A percentile compares a stretch with the other conserved stretches of the same genome.
These are phyloP conservation scores for Greenwoodochromis staneri DNA, from an alignment of 2,113 vertebrate genomes.

Conservation along the genomic window DNA sequence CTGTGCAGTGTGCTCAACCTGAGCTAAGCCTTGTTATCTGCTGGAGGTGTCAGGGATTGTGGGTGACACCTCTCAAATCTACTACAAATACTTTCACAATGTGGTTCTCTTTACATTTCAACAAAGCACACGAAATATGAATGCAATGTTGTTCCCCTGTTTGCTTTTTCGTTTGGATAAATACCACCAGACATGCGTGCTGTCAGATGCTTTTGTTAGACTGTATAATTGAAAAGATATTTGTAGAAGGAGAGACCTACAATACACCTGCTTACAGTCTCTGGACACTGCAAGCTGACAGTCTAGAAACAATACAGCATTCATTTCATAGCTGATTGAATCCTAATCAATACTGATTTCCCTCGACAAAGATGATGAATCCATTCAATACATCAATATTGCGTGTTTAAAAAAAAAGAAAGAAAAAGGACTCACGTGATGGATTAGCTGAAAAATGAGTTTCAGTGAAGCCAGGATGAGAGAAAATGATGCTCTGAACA, in stretches of 20 bases:
- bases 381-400: not conserved
- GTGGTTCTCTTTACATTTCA: not conserved
- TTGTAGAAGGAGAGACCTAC: not conserved
- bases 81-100: not conserved
- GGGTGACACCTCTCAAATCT: not conserved
- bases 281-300: not conserved
- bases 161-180: not conserved
- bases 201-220: not conserved
- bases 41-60: not conserved
- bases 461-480: not conserved
- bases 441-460: not conserved
- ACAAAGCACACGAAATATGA: not conserved
- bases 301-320: not conserved
- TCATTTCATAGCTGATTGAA: not conserved
- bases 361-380: not conserved
- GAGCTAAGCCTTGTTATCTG: constrained; percentile 20
- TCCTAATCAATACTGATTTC: not conserved
- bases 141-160: not conserved
- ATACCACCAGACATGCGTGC: not conserved
- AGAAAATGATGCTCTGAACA: not conserved
- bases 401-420: not conserved
- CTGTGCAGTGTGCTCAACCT: not conserved
- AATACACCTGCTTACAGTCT: not conserved
- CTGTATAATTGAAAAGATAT: not conserved
- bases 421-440: constrained; percentile 38